These are phyloP conservation scores for Alectura lathami DNA, from an alignment of 2,113 vertebrate species.

Conservation along the genomic window DNA sequence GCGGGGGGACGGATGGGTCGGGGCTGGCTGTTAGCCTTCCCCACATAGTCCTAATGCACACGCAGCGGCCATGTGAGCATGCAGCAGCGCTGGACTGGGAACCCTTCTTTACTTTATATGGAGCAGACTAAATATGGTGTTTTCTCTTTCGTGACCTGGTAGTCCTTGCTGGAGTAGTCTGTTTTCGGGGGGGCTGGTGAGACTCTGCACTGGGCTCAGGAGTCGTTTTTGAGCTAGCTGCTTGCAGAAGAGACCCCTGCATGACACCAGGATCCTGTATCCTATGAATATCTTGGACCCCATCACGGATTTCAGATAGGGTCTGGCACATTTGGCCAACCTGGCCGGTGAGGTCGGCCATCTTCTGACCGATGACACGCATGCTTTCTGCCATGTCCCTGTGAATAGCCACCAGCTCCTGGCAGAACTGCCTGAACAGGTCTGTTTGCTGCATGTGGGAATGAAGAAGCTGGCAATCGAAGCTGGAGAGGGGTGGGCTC, in stretches of 20 bases:
- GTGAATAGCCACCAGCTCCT: constrained; percentile 76
- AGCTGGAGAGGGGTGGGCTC: constrained; percentile 29
- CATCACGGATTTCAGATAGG: constrained; percentile 73
- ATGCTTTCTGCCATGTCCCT: constrained; percentile 75
- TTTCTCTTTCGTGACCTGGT: constrained; percentile 79
- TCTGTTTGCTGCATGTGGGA: constrained; percentile 70
- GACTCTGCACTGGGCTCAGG: background rate
- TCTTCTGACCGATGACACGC: constrained; percentile 65
- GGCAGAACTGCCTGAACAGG: constrained; percentile 73
- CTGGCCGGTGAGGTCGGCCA: constrained; percentile 71
- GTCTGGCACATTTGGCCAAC: constrained; percentile 75
- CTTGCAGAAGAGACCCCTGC: background rate
- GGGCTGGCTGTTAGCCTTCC: background rate
- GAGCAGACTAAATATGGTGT: constrained; percentile 45
- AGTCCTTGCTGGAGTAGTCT: constrained; percentile 11
- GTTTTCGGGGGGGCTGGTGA: background rate
- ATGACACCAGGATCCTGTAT: background rate
- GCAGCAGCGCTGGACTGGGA: background rate
- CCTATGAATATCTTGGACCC: constrained; percentile 49
- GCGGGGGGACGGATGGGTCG: background rate
- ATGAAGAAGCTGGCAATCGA: constrained; percentile 70
- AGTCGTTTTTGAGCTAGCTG: background rate
- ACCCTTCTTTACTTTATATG: background rate
- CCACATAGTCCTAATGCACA: background rate
- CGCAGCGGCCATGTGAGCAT: background rate